Conservation (phyloP, 2,113 vertebrate genomes). For the Peromyscus polionotus region DNA sequence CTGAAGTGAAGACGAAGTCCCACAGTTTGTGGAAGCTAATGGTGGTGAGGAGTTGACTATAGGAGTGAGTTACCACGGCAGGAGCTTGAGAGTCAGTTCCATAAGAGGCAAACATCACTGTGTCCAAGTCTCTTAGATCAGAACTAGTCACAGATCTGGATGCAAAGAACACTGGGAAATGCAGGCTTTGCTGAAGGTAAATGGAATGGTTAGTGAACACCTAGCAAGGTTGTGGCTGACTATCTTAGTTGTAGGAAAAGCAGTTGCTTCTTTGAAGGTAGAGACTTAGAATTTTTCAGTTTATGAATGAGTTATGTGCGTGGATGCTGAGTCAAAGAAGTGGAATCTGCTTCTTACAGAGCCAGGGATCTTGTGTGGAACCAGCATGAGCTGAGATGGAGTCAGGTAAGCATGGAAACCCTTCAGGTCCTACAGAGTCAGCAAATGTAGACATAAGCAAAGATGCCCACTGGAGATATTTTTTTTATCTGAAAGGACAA, state of each 20-base stretch:
- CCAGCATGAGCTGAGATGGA: neutral
- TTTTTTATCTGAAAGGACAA: neutral
- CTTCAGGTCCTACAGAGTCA: neutral
- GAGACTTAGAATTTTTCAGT: neutral
- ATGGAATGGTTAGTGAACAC: neutral
- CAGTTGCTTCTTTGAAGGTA: neutral
- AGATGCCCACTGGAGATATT: neutral
- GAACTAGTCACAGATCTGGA: neutral
- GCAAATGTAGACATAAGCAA: neutral
- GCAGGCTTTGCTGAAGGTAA: neutral
- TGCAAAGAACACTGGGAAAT: neutral
- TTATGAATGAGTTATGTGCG: neutral
- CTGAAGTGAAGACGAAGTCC: neutral
- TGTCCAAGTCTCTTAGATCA: neutral
- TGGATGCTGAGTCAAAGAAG: neutral
- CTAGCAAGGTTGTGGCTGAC: too few species aligned
- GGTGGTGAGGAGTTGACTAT: neutral
- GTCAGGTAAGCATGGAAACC: neutral
- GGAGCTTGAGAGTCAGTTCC: neutral
- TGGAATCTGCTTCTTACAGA: neutral
- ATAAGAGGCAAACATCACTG: neutral
- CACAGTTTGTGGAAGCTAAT: neutral
- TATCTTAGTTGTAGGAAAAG: neutral
- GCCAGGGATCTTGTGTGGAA: neutral
- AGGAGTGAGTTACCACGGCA: too few species aligned